phyloP scores from a whole-genome alignment of 2,113 vertebrate species.

The Syrrhaptes paradoxus region DNA sequence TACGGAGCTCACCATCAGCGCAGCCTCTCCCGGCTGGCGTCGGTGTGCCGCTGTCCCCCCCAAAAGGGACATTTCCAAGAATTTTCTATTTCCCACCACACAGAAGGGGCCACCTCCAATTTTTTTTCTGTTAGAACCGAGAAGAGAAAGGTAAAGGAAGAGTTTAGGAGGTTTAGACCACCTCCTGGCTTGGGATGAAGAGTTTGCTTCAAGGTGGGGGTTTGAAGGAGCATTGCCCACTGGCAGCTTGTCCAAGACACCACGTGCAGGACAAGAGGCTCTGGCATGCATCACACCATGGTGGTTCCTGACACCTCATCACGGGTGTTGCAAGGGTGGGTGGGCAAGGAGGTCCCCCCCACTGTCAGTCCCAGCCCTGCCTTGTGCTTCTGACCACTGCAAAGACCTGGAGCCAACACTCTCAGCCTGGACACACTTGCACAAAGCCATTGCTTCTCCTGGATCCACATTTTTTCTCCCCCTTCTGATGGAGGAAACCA shows the following conservation, averaged over 20 bases:
- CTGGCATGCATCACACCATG: accelerated
- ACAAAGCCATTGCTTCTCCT: background rate
- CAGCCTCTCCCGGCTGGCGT: background rate
- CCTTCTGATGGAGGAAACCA: background rate
- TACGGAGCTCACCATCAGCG: background rate
- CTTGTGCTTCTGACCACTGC: background rate
- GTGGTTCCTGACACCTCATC: background rate
- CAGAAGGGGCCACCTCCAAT: accelerated
- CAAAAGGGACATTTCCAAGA: background rate
- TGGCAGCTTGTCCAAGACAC: background rate
- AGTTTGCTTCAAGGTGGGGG: accelerated
- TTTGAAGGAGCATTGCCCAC: background rate
- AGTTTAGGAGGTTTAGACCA: accelerated
- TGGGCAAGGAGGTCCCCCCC: background rate
- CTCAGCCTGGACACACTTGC: accelerated
- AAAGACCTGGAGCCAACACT: background rate
- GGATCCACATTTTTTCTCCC: background rate
- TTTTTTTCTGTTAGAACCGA: background rate
- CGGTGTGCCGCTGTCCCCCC: background rate
- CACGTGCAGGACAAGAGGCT: accelerated
- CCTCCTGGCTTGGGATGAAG: background rate
- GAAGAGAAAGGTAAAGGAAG: background rate
- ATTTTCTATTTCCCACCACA: background rate
- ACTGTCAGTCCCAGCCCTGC: background rate
- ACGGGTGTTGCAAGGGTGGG: background rate